These are phyloP conservation scores for Pseudomyrmex gracilis DNA, from an alignment of 1,140 invertebrate species.

Conservation along the genomic window DNA sequence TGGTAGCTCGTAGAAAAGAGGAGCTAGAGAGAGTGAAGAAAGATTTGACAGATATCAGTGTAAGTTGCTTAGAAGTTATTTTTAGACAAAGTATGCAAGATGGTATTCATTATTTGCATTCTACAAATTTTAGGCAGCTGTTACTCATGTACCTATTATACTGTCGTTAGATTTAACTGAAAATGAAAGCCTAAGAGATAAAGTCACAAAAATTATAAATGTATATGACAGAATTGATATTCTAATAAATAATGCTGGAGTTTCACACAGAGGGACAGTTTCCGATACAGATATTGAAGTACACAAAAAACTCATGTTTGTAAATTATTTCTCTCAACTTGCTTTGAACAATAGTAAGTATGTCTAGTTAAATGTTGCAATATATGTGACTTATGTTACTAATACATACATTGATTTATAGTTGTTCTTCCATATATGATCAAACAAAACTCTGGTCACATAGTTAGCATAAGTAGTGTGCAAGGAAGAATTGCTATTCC, in stretches of 20 bases:
- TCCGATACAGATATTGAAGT: conserved; percentile 93
- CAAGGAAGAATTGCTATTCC: conserved; percentile 97
- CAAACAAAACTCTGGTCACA: conserved; percentile 90
- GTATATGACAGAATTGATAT: conserved; percentile 93
- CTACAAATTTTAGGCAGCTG: conserved; percentile 85
- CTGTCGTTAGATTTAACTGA: conserved; percentile 92
- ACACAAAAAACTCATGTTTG: conserved; percentile 94
- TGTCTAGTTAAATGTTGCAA: conserved; percentile 1
- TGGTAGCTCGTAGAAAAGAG: conserved; percentile 91
- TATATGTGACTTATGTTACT: conserved; percentile 25
- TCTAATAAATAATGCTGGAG: conserved; percentile 96
- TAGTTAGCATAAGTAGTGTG: conserved; percentile 96
- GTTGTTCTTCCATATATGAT: conserved; percentile 94
- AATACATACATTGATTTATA: conserved; percentile 82
- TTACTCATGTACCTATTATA: conserved; percentile 90
- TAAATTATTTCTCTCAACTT: conserved; percentile 98
- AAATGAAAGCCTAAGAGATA: conserved; percentile 87
- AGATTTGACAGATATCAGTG: conserved; percentile 88
- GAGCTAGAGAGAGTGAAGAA: conserved; percentile 93
- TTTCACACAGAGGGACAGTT: conserved; percentile 93
- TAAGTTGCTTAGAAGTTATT: conserved; percentile 74
- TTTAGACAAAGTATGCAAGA: neutral
- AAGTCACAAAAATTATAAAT: conserved; percentile 88
- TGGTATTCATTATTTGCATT: conserved; percentile 2
- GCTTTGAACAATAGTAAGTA: conserved; percentile 94